Conservation (phyloP, 2,888 invertebrate genomes). For the Scaptodrosophila latifasciaeformis region DNA sequence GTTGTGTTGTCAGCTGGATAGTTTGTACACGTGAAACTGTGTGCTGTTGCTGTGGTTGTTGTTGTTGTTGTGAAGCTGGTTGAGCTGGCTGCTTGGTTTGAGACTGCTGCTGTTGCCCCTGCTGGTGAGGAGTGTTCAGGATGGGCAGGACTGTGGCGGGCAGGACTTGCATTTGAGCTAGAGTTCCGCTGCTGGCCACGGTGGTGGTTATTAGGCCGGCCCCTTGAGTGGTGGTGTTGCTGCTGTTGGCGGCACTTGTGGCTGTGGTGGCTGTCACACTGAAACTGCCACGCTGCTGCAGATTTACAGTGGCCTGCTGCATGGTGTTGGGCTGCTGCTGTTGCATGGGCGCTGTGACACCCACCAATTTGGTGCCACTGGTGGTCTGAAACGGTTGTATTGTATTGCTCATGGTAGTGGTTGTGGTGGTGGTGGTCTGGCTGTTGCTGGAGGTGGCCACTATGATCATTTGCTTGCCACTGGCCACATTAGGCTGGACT, state of each 20-base stretch:
- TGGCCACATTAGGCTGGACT: constrained; percentile 73
- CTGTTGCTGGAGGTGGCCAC: constrained; percentile 43
- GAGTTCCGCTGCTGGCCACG: constrained; percentile 21
- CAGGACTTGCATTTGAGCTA: constrained; percentile 34
- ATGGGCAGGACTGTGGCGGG: background rate
- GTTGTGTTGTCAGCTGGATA: constrained; percentile 84
- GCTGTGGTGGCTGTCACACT: constrained; percentile 1
- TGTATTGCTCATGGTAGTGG: constrained; percentile 62
- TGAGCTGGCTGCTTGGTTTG: constrained; percentile 23
- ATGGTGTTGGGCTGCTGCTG: constrained; percentile 55
- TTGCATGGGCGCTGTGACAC: constrained; percentile 74
- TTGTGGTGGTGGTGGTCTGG: constrained; percentile 49
- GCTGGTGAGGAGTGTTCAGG: background rate
- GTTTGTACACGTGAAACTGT: constrained; percentile 81
- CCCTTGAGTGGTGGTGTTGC: constrained; percentile 6
- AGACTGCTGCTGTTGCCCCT: constrained; percentile 13
- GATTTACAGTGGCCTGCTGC: constrained; percentile 16
- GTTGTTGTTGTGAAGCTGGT: constrained; percentile 42
- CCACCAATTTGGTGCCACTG: constrained; percentile 72
- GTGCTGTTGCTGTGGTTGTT: constrained; percentile 63
- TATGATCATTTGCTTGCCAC: constrained; percentile 67
- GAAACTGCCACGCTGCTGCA: background rate
- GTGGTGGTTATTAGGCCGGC: constrained; percentile 26
- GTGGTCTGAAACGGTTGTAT: constrained; percentile 73
- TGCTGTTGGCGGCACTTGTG: background rate